These are phyloP conservation scores for Takifugu ocellatus DNA, from an alignment of 2,797 vertebrate species.

Conservation along the genomic window DNA sequence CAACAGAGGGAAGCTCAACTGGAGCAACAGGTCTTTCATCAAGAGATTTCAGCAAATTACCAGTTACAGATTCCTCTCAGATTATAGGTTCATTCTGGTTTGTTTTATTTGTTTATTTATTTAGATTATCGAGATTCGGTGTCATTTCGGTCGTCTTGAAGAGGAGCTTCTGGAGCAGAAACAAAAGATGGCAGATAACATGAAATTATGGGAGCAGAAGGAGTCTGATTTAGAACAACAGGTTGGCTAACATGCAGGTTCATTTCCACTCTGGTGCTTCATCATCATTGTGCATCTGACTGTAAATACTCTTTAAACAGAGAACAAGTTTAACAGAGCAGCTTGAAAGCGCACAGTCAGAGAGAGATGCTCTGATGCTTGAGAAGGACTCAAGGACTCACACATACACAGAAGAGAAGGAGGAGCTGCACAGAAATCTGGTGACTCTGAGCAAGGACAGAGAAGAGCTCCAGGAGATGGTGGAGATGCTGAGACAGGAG, in stretches of 20 bases:
- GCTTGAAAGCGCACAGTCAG: conserved; percentile 5
- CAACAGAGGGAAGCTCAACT: conserved; percentile 20
- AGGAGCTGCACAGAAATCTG: conserved; percentile 44
- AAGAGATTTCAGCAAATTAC: not conserved
- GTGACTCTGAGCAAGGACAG: conserved; percentile 67
- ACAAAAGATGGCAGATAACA: conserved; percentile 16
- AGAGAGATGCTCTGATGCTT: not conserved
- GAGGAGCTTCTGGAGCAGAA: conserved; percentile 36
- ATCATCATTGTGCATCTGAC: not conserved
- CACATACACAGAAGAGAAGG: conserved; percentile 27
- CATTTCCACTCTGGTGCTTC: not conserved
- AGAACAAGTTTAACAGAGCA: conserved; percentile 7
- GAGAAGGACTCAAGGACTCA: not conserved
- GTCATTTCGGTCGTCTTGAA: conserved; percentile 20
- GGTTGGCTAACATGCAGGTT: not conserved
- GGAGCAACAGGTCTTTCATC: conserved; percentile 29
- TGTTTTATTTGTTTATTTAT: not conserved
- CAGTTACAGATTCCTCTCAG: not conserved
- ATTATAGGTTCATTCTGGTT: not conserved
- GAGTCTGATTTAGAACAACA: conserved; percentile 20
- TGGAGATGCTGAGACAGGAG: conserved; percentile 61
- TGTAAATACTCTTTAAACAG: conserved; percentile 6
- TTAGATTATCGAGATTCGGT: conserved; percentile 9
- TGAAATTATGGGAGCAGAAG: conserved; percentile 10
- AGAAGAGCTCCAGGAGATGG: conserved; percentile 66